phyloP scores from a whole-genome alignment of 2,113 vertebrate species.

The Synodontis membranacea region DNA sequence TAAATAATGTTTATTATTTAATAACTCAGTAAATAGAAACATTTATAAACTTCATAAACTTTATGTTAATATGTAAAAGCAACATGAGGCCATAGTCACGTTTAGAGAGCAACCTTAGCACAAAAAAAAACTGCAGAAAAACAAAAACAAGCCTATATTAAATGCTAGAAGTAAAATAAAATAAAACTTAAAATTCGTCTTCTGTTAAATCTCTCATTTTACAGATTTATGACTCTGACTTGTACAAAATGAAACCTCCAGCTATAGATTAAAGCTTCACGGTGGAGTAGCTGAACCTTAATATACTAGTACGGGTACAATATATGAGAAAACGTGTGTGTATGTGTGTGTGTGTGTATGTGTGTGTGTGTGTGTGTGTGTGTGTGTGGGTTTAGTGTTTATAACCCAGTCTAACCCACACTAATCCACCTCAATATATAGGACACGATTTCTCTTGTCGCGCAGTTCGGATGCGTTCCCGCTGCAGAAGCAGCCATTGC shows the following conservation, averaged over 20 bases:
- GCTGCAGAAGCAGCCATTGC: conserved; percentile 12
- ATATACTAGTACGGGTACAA: conserved; percentile 51
- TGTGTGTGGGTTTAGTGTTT: conserved; percentile 25
- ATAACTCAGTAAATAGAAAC: not conserved
- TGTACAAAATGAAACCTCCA: conserved; percentile 34
- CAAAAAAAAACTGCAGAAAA: not conserved
- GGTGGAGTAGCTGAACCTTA: conserved; percentile 24
- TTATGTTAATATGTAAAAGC: not conserved
- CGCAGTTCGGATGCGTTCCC: conserved; percentile 38
- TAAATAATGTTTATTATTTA: not conserved
- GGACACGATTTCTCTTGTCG: conserved; percentile 43
- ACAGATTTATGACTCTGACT: conserved; percentile 37
- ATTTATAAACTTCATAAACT: not conserved
- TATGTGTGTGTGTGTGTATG: conserved; percentile 13
- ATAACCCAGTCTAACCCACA: conserved; percentile 48
- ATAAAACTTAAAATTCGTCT: conserved; percentile 24
- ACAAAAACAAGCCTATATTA: not conserved
- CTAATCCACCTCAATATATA: conserved; percentile 52
- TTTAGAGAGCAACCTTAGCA: not conserved
- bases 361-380: conserved; percentile 26
- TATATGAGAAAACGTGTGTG: conserved; percentile 1
- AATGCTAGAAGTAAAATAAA: conserved; percentile 16
- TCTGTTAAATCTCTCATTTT: conserved; percentile 39
- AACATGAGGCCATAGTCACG: not conserved
- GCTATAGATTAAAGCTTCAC: conserved; percentile 46